Evolutionary conservation across 2,113 vertebrate species (phyloP).

Genomic region (Albula goreensis): DNA sequence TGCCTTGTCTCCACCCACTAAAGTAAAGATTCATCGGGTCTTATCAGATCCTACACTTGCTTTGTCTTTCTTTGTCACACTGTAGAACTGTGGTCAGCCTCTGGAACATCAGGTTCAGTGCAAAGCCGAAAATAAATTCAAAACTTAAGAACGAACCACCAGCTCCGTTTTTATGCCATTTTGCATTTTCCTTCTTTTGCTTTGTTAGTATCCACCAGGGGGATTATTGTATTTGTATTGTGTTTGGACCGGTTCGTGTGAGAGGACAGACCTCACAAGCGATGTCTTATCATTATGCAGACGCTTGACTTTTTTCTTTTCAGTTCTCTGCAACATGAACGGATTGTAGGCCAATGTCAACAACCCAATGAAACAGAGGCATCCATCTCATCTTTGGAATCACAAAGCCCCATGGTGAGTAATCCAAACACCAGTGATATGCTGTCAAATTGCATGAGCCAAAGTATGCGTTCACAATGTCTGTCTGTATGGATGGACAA

Average conservation of each 20-base stretch:
- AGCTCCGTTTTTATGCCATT: no score
- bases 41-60: no score
- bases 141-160: no score
- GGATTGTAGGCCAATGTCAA: neutral
- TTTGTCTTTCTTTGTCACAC: no score
- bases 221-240: neutral
- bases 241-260: neutral
- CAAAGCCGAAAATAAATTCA: no score
- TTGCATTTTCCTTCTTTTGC: neutral
- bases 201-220: neutral
- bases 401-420: neutral
- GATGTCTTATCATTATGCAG: no score
- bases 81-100: no score
- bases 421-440: neutral
- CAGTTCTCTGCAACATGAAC: neutral
- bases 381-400: neutral
- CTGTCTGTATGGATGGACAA: neutral
- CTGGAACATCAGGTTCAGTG: no score
- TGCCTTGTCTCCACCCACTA: no score
- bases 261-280: neutral
- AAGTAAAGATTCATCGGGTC: no score
- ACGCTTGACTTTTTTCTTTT: no score
- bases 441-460: neutral
- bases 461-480: neutral
- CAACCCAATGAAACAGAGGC: neutral